Conservation (phyloP, 1,140 invertebrate species). For the Liolophura sinensis region DNA sequence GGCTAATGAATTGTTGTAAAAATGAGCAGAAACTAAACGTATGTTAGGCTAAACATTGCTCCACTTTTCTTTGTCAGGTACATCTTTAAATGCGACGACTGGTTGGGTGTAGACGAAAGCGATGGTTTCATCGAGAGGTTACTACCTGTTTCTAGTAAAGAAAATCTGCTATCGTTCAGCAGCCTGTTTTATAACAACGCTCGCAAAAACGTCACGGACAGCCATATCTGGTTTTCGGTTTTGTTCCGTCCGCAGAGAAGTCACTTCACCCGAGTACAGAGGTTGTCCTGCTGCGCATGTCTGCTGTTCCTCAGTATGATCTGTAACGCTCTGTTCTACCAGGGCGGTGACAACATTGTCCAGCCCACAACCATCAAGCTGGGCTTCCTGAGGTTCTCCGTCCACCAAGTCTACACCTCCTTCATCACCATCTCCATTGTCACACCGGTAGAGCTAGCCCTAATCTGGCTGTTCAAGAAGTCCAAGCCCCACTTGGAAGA, state of each 20-base stretch:
- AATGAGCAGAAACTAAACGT: too few species aligned
- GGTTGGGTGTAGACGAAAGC: conserved; percentile 51
- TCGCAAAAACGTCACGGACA: conserved; percentile 53
- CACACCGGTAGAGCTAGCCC: conserved; percentile 23
- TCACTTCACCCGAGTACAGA: conserved; percentile 55
- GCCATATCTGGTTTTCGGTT: conserved; percentile 56
- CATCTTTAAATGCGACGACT: conserved; percentile 48
- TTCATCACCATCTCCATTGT: conserved; percentile 27
- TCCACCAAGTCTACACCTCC: conserved; percentile 26
- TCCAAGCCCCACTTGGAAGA: conserved; percentile 9
- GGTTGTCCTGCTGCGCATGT: conserved; percentile 48
- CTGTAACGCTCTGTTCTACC: conserved; percentile 57
- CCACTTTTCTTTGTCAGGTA: conserved; percentile 30
- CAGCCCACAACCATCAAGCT: conserved; percentile 11
- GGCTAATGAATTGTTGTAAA: too few species aligned
- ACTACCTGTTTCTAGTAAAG: conserved; percentile 36
- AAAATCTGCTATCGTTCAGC: conserved; percentile 45
- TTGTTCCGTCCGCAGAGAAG: conserved; percentile 45
- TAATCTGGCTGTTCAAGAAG: conserved; percentile 35
- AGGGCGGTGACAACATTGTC: conserved; percentile 17
- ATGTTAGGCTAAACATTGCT: not conserved
- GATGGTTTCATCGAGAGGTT: conserved; percentile 48
- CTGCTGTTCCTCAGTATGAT: conserved; percentile 57
- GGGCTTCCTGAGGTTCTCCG: conserved; percentile 26
- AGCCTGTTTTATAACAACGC: conserved; percentile 51